These are phyloP conservation scores for Benitochromis conjunctus DNA, from an alignment of 2,113 vertebrate species.

Conservation along the genomic window DNA sequence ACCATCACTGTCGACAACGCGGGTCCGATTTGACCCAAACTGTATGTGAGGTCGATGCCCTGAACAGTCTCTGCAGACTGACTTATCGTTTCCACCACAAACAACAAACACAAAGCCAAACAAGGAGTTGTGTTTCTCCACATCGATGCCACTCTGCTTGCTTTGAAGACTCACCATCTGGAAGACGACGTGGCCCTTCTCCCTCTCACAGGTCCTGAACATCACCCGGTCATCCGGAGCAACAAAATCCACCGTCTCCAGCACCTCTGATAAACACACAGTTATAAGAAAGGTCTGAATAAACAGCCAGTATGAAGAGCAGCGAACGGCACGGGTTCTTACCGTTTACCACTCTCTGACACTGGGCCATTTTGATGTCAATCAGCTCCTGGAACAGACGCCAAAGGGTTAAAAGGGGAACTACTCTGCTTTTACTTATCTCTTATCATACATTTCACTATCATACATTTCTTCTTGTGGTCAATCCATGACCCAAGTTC, in stretches of 20 bases:
- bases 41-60: not conserved
- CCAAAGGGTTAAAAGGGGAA: fast-evolving
- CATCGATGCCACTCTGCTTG: not conserved
- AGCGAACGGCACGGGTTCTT: slow-evolving; percentile 18
- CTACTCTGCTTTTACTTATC: not conserved
- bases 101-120: not conserved
- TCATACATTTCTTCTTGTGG: not conserved
- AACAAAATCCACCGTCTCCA: slow-evolving; percentile 90
- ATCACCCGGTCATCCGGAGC: slow-evolving; percentile 91
- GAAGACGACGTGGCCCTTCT: slow-evolving; percentile 83
- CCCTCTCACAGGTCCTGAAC: slow-evolving; percentile 90
- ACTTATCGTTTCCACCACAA: not conserved
- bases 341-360: slow-evolving; percentile 88
- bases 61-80: not conserved
- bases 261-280: slow-evolving; percentile 72
- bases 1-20: no score
- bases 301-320: fast-evolving
- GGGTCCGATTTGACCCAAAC: not conserved
- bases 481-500: not conserved
- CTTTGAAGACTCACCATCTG: slow-evolving; percentile 84
- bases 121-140: not conserved
- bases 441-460: not conserved
- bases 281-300: not conserved
- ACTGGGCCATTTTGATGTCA: slow-evolving; percentile 94
- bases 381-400: slow-evolving; percentile 84